Evolutionary conservation across 2,113 vertebrate species (phyloP).

Genomic region (Thymallus thymallus): DNA sequence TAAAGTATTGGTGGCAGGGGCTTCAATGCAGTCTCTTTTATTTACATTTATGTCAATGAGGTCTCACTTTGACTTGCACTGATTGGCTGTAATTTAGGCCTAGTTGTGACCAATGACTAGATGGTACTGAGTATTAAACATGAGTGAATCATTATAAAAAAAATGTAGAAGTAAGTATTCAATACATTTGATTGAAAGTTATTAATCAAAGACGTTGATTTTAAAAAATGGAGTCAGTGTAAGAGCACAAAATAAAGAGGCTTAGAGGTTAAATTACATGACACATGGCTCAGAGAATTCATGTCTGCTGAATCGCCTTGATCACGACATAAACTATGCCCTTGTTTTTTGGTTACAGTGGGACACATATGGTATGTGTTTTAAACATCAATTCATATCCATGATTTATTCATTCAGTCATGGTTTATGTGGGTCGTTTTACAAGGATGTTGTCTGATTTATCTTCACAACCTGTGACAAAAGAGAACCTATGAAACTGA

Average conservation of each 20-base stretch:
- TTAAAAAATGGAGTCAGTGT: too few relatives aligned
- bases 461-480: not conserved
- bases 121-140: too few relatives aligned
- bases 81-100: too few relatives aligned
- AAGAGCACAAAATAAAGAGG: slow-evolving; percentile 35
- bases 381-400: slow-evolving; percentile 47
- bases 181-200: too few relatives aligned
- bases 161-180: too few relatives aligned
- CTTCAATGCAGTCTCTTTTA: too few relatives aligned
- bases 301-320: slow-evolving; percentile 32
- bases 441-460: not conserved
- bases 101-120: too few relatives aligned
- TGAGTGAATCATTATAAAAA: too few relatives aligned
- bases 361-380: slow-evolving; percentile 40
- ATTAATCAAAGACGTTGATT: too few relatives aligned
- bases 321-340: slow-evolving; percentile 22
- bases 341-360: slow-evolving; percentile 34
- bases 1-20: too few relatives aligned
- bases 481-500: not conserved
- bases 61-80: too few relatives aligned
- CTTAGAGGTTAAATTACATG: slow-evolving; percentile 47
- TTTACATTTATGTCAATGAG: too few relatives aligned
- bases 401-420: slow-evolving; percentile 27
- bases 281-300: slow-evolving; percentile 35
- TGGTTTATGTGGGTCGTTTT: slow-evolving; percentile 7